Evolutionary conservation across 2,888 invertebrate genomes (phyloP).

Genomic region (Ellobium chinense): DNA sequence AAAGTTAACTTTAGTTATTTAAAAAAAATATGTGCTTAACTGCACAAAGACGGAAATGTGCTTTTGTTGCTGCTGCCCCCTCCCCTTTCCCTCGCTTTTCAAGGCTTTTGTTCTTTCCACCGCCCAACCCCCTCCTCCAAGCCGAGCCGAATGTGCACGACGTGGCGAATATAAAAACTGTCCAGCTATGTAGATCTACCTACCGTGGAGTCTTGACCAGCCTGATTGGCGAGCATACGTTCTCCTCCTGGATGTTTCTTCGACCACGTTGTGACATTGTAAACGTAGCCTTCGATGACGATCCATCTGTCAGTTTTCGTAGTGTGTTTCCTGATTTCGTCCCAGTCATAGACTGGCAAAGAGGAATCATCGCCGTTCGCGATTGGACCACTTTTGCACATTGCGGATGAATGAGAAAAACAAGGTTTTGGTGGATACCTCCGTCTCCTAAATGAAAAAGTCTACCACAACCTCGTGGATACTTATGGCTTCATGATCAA

Average conservation of each 20-base stretch:
- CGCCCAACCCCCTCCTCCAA: no score
- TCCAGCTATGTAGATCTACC: not conserved
- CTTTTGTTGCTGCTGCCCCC: no score
- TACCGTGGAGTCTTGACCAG: slow-evolving; percentile 77
- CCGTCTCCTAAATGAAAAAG: no score
- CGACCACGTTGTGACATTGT: slow-evolving; percentile 71
- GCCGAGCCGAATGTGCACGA: no score
- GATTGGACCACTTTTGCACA: slow-evolving; percentile 30
- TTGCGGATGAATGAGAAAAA: not conserved
- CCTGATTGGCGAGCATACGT: slow-evolving; percentile 68
- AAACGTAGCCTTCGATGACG: slow-evolving; percentile 71
- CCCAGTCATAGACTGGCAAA: slow-evolving; percentile 60
- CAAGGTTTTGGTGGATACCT: not conserved
- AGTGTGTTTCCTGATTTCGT: slow-evolving; percentile 69
- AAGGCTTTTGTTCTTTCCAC: no score
- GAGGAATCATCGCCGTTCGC: slow-evolving; percentile 13
- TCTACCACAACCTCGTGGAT: no score
- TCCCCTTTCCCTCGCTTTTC: no score
- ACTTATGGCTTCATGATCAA: no score
- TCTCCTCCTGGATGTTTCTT: slow-evolving; percentile 75
- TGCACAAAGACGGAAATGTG: no score
- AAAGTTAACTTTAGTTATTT: no score
- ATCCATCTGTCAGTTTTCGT: slow-evolving; percentile 70
- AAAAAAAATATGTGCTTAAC: no score
- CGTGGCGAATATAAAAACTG: no score